Conservation (phyloP, 2,113 vertebrate genomes). For the Silurus glanis region DNA sequence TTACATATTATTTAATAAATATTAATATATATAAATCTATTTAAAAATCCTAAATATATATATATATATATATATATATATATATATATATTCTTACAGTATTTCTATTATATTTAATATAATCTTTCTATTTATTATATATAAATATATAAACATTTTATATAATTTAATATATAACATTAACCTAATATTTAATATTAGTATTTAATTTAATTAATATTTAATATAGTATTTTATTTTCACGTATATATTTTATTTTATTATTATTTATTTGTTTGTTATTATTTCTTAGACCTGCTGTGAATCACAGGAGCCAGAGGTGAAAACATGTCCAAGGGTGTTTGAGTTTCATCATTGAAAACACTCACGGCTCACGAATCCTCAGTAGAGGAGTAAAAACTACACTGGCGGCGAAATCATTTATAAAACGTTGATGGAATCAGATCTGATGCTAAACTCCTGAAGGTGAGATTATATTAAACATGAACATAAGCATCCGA, state of each 20-base stretch:
- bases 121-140: no score
- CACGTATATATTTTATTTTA: not conserved
- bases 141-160: no score
- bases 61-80: no score
- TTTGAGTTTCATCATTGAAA: not conserved
- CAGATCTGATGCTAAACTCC: not conserved
- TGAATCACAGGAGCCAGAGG: not conserved
- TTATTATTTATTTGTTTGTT: no score
- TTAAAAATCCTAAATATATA: no score
- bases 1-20: no score
- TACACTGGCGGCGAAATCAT: not conserved
- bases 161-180: no score
- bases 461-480: not conserved
- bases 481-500: not conserved
- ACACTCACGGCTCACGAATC: not conserved
- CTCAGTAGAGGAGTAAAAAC: not conserved
- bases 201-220: no score
- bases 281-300: not conserved
- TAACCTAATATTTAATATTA: no score
- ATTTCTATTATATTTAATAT: no score
- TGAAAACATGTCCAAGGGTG: not conserved
- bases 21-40: no score
- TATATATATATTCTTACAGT: no score
- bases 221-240: not conserved
- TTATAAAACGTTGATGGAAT: not conserved